Evolutionary conservation across 2,797 vertebrate species (phyloP), one percentile per base, ranked within the genome.

Genomic region (Lophius americanus): DNA sequence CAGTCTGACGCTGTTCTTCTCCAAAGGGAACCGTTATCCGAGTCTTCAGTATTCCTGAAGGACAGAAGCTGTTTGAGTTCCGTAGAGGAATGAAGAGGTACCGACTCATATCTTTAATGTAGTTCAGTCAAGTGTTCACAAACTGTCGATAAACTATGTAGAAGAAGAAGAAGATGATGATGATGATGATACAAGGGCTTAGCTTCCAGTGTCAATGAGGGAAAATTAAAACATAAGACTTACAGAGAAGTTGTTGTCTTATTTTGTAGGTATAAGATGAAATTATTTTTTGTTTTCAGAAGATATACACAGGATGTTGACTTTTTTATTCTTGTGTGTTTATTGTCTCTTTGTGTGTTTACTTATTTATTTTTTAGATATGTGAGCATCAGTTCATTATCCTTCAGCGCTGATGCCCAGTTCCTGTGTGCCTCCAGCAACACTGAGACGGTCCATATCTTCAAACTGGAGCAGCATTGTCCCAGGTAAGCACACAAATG

Each of bases 31-130:
- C 96, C 0, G 97, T 98, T 59, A 97, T 98, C 81, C 94, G 96
- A 70, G 96, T 98, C 37, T 98, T 98, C 92, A 94, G 94, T 35
- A 68, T 95, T 68, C 96, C 96, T 3, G 96, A 96, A 4, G 97
- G 97, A 85, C 94, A 95, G 80, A 96, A 90, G 61, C 91, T 98
- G 64, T 98, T 95, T 72, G 96, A 98, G 89, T 98, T 98, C 82
- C 94, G 96, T 46, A 86, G 97, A 87, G 97, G 97, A 79, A 96
- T 98, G 96, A 98, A 98, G 88, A 97, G 97, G 96, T 98, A 36
- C 82, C 94, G 0, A 1, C 7, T 54, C 12, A 5, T 11, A 23
- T 59, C 43, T 60, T 56, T 41, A 8, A 35, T 8, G 0, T 6
- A 33, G 39, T 65, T 67, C 14, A 46, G 35, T 56, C 37, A 51